These are phyloP conservation scores for Ectropis crepuscularia DNA, from an alignment of 2,888 invertebrate species.

Conservation along the genomic window DNA sequence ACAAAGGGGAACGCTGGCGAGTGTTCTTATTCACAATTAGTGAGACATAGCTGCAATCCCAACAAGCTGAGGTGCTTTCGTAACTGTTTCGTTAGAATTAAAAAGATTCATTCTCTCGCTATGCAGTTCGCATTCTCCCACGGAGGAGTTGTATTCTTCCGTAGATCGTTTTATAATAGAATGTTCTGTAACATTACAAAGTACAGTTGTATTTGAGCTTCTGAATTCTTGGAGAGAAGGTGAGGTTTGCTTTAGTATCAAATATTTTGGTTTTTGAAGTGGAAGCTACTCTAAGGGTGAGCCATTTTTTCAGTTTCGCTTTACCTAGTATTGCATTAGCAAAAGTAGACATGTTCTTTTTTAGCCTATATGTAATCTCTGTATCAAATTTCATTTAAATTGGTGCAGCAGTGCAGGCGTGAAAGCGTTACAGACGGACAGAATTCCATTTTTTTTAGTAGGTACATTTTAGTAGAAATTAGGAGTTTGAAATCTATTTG, in stretches of 20 bases:
- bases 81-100: conserved; percentile 46
- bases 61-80: conserved; percentile 48
- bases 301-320: too few relatives aligned
- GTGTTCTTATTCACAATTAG: conserved; percentile 73
- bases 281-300: too few relatives aligned
- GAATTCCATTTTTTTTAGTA: too few relatives aligned
- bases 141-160: conserved; percentile 2
- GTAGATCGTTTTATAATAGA: conserved; percentile 11
- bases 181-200: conserved; percentile 3
- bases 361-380: too few relatives aligned
- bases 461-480: too few relatives aligned
- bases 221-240: neutral
- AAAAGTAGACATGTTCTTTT: too few relatives aligned
- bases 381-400: too few relatives aligned
- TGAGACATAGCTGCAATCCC: conserved; percentile 69
- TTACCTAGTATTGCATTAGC: too few relatives aligned
- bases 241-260: too few relatives aligned
- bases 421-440: too few relatives aligned
- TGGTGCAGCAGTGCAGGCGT: too few relatives aligned
- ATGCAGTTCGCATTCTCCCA: conserved; percentile 35
- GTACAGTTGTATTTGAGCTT: neutral
- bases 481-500: too few relatives aligned
- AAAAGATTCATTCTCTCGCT: conserved; percentile 46
- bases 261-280: neutral
- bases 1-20: conserved; percentile 66